Percentiles rank a stretch among this genome's conserved stretches.
Evolutionary conservation across 1,140 invertebrate genomes (phyloP).

Genomic region (Battus philenor): DNA sequence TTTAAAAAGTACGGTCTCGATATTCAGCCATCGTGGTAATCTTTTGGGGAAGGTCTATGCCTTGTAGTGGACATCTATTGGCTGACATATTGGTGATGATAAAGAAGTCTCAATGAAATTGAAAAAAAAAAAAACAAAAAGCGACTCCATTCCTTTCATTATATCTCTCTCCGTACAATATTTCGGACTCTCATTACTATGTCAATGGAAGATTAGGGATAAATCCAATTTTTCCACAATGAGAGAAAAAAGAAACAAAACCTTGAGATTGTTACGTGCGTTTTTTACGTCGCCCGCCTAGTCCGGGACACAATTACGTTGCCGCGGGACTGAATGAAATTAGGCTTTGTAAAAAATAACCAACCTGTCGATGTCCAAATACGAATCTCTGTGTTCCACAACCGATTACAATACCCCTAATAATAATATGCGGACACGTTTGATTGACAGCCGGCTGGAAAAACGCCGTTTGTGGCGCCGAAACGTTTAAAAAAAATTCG

Average conservation of each 20-base stretch:
- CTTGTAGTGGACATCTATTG: no score
- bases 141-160: no score
- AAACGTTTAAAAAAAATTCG: slow-evolving; percentile 37
- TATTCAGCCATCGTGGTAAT: no score
- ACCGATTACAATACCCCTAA: slow-evolving; percentile 51
- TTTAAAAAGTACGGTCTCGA: no score
- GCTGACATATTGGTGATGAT: no score
- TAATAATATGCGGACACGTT: slow-evolving; percentile 56
- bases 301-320: slow-evolving; percentile 48
- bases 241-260: slow-evolving; percentile 37
- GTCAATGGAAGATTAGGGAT: slow-evolving; percentile 73
- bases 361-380: slow-evolving; percentile 45
- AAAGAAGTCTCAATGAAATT: no score
- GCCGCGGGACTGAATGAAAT: slow-evolving; percentile 62
- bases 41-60: no score
- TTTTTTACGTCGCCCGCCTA: slow-evolving; percentile 51
- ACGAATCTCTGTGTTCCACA: slow-evolving; percentile 28
- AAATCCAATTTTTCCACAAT: slow-evolving; percentile 48
- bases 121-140: no score
- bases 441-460: slow-evolving; percentile 54
- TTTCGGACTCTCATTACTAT: slow-evolving; percentile 70
- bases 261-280: slow-evolving; percentile 44
- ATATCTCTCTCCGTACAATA: slow-evolving; percentile 53
- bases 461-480: slow-evolving; percentile 36
- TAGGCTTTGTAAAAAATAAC: slow-evolving; percentile 32